phyloP scores from a whole-genome alignment of 2,888 invertebrate species.

The Drosophila yooni region DNA sequence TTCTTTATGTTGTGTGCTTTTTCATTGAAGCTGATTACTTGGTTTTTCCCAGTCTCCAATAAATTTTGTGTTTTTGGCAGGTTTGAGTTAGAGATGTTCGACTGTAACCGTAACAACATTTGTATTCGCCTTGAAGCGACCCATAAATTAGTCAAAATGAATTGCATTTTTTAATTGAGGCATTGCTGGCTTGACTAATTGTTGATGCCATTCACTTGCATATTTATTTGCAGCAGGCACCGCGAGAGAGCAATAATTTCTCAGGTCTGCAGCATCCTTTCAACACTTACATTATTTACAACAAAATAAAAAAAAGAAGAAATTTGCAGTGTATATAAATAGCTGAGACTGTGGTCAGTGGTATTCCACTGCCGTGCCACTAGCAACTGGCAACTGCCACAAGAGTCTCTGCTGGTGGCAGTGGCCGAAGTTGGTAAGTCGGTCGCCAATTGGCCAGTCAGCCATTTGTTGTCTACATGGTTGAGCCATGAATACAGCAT shows the following conservation, averaged over 20 bases:
- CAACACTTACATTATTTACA: background rate
- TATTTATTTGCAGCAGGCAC: constrained; percentile 68
- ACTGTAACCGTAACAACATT: constrained; percentile 19
- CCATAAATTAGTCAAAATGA: constrained; percentile 74
- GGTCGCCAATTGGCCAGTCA: constrained; percentile 54
- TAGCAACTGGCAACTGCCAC: constrained; percentile 15
- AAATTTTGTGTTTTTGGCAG: background rate
- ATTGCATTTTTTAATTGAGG: constrained; percentile 79
- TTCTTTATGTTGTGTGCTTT: background rate
- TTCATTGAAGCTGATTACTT: background rate
- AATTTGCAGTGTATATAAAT: constrained; percentile 63
- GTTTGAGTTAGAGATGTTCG: background rate
- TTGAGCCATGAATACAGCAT: constrained; percentile 50
- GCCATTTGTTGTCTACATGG: constrained; percentile 46
- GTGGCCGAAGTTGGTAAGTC: constrained; percentile 59
- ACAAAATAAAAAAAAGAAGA: background rate
- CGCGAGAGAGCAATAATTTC: constrained; percentile 74
- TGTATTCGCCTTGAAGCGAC: constrained; percentile 53
- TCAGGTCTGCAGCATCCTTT: constrained; percentile 44
- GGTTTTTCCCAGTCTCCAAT: background rate
- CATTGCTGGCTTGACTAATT: constrained; percentile 46
- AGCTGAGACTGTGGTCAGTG: constrained; percentile 49
- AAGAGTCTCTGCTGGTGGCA: constrained; percentile 49
- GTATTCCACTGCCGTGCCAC: constrained; percentile 17
- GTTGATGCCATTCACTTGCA: constrained; percentile 71